These are phyloP conservation scores for Lepidocyrtinus sp. DNA, from an alignment of 2,888 invertebrate genomes.

Conservation along the genomic window DNA sequence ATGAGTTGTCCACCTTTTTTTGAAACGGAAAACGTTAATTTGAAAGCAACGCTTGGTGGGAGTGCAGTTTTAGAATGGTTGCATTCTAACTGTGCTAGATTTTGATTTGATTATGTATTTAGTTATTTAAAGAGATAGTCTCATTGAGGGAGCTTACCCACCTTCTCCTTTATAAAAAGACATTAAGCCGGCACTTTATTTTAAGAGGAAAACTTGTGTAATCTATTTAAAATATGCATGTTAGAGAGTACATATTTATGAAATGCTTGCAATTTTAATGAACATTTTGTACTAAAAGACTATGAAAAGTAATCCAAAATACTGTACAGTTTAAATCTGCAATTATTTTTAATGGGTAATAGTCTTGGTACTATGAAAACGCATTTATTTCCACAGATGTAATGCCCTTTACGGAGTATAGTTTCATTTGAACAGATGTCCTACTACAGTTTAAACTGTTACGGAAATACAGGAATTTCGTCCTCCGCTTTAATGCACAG, in stretches of 20 bases:
- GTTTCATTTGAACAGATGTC: no score
- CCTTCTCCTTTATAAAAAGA: no score
- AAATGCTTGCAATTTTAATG: conserved; percentile 39
- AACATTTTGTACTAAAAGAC: neutral
- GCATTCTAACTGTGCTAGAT: neutral
- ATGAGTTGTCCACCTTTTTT: neutral
- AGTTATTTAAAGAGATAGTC: no score
- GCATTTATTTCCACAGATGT: neutral
- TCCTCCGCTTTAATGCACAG: no score
- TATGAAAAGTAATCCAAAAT: no score
- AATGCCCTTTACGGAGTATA: no score
- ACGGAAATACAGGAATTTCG: no score
- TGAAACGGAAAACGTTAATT: neutral
- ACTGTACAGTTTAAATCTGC: neutral
- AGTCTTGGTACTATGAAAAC: neutral
- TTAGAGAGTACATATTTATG: conserved; percentile 14
- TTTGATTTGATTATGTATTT: no score
- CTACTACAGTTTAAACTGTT: no score
- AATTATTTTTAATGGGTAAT: neutral
- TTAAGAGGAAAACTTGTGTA: neutral
- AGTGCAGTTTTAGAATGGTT: neutral
- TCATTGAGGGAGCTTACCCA: no score
- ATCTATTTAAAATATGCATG: neutral
- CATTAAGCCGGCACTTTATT: no score
- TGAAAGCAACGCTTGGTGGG: no score